A percentile compares a stretch with the other conserved stretches of the same genome.
Conservation (phyloP, 1,140 invertebrate genomes). For the Samia ricini region DNA sequence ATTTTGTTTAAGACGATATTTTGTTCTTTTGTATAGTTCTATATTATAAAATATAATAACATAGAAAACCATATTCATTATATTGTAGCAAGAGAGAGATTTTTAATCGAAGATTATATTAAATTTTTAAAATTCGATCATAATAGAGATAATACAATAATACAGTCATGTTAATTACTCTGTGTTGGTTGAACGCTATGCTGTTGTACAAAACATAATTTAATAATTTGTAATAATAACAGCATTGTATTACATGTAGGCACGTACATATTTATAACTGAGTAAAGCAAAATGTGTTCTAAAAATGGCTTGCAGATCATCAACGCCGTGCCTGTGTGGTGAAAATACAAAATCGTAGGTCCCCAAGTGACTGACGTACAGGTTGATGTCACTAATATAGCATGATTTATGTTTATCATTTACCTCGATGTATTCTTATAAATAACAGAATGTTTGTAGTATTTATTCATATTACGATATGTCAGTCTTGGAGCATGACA, state of each 20-base stretch:
- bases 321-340: not conserved
- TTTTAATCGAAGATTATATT: too few relatives aligned
- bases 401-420: constrained; percentile 7
- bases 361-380: not conserved
- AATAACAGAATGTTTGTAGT: not conserved
- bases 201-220: too few relatives aligned
- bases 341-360: constrained; percentile 10
- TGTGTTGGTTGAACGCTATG: too few relatives aligned
- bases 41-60: too few relatives aligned
- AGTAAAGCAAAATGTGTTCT: not conserved
- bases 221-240: not conserved
- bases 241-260: too few relatives aligned
- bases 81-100: too few relatives aligned
- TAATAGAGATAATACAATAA: too few relatives aligned
- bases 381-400: constrained; percentile 11
- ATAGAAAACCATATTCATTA: too few relatives aligned
- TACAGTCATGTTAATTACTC: too few relatives aligned
- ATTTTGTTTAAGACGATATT: too few relatives aligned
- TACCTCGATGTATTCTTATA: not conserved
- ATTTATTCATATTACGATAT: not conserved
- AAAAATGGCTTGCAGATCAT: constrained; percentile 7
- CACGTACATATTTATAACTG: not conserved
- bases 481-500: not conserved
- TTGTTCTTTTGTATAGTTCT: too few relatives aligned
- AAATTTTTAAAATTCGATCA: too few relatives aligned